These are phyloP conservation scores for Anoncus sp. DNA, from an alignment of 2,888 invertebrate species.

Conservation along the genomic window DNA sequence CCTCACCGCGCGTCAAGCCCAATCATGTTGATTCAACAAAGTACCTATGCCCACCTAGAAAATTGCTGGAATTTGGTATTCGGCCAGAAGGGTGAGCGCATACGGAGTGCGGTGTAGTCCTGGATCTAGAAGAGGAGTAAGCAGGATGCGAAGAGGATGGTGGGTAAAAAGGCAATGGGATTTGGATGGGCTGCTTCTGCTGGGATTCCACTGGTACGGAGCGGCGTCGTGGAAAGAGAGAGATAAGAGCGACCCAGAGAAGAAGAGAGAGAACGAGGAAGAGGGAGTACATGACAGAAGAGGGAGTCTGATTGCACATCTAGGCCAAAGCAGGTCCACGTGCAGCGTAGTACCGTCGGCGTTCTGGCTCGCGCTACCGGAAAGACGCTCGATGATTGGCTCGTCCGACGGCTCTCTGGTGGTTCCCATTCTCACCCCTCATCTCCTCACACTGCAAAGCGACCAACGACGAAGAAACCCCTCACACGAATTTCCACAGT, in stretches of 20 bases:
- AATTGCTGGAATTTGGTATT: slow-evolving; percentile 83
- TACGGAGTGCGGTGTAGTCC: slow-evolving; percentile 59
- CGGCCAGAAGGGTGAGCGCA: slow-evolving; percentile 79
- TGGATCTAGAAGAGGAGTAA: slow-evolving; percentile 56
- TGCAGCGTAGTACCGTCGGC: slow-evolving; percentile 74
- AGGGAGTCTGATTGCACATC: slow-evolving; percentile 82
- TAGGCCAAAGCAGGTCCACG: slow-evolving; percentile 82
- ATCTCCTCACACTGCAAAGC: no score
- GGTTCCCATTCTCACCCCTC: slow-evolving; percentile 55
- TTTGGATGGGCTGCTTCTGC: slow-evolving; percentile 37
- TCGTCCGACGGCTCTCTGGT: slow-evolving; percentile 69
- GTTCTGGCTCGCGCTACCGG: slow-evolving; percentile 76
- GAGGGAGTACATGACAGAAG: slow-evolving; percentile 67
- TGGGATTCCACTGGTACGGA: slow-evolving; percentile 9
- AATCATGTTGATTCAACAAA: slow-evolving; percentile 84
- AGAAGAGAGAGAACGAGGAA: slow-evolving; percentile 65
- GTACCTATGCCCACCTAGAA: slow-evolving; percentile 81
- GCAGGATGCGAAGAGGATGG: slow-evolving; percentile 67
- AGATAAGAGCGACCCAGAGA: slow-evolving; percentile 36
- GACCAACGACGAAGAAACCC: slow-evolving; percentile 54
- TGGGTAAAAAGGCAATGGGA: slow-evolving; percentile 67
- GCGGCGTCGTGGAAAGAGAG: slow-evolving; percentile 25
- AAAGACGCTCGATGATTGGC: slow-evolving; percentile 82
- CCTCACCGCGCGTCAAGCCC: slow-evolving; percentile 79
- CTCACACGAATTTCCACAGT: slow-evolving; percentile 48